Evolutionary conservation across 2,888 invertebrate species (phyloP).

Genomic region (Charanyca ferruginea): DNA sequence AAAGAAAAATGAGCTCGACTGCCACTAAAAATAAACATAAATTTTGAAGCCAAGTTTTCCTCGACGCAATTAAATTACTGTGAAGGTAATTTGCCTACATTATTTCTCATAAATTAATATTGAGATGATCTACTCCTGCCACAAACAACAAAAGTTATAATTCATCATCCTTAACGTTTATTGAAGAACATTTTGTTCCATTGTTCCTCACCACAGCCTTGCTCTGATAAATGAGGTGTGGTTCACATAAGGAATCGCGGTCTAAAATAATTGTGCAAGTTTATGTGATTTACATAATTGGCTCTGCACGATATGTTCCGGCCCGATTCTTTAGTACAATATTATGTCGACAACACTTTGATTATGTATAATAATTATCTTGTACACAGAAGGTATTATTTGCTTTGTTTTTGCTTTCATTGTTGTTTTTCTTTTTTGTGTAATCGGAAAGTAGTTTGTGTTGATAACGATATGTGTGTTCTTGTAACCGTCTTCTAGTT

Average conservation of each 20-base stretch:
- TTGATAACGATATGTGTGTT: neutral
- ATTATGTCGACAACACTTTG: conserved; percentile 55
- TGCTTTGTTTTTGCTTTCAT: conserved; percentile 54
- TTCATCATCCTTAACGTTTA: conserved; percentile 23
- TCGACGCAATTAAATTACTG: conserved; percentile 9
- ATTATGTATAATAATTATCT: conserved; percentile 43
- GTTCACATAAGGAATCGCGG: conserved; percentile 23
- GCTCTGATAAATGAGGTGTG: conserved; percentile 37
- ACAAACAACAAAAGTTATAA: conserved; percentile 16
- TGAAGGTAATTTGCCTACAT: conserved; percentile 27
- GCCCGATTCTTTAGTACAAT: conserved; percentile 73
- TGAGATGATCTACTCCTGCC: conserved; percentile 4
- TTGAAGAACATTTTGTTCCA: conserved; percentile 14
- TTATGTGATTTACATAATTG: conserved; percentile 69
- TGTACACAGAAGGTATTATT: conserved; percentile 34
- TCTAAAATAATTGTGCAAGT: conserved; percentile 55
- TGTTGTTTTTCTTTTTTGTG: conserved; percentile 40
- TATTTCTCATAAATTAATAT: no score
- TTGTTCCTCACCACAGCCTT: conserved; percentile 30
- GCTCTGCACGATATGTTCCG: conserved; percentile 77
- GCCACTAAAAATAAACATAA: no score
- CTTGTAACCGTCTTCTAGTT: neutral
- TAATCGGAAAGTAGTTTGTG: conserved; percentile 12
- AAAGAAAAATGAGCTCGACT: no score
- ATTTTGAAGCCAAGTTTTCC: conserved; percentile 18